phyloP scores from a whole-genome alignment of 2,797 vertebrate genomes.

The Acrocephalus scirpaceus region DNA sequence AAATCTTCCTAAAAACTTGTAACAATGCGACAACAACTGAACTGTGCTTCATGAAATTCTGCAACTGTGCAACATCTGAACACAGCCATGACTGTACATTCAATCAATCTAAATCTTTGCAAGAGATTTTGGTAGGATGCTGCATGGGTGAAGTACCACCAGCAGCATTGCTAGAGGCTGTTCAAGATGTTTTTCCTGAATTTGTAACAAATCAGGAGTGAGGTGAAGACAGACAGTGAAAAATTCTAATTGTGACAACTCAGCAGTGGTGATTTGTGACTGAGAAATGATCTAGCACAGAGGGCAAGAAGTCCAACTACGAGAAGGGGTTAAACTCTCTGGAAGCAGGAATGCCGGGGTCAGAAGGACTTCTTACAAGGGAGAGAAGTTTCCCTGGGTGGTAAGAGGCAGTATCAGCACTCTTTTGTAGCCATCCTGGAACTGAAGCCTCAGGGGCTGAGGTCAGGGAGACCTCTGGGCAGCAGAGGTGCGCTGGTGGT shows the following conservation, averaged over 20 bases:
- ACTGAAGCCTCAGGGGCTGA: neutral
- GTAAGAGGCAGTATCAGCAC: neutral
- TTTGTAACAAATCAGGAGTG: neutral
- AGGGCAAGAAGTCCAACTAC: neutral
- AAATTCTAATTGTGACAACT: neutral
- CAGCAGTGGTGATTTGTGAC: neutral
- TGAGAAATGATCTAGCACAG: neutral
- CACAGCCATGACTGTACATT: rapidly evolving
- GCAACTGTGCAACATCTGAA: neutral
- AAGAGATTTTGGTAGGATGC: neutral
- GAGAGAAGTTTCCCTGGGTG: neutral
- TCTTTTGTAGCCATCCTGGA: neutral
- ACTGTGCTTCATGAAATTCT: neutral
- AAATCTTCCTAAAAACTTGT: neutral
- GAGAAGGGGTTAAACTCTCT: neutral
- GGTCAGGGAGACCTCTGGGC: neutral
- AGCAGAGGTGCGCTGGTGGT: neutral
- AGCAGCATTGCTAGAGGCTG: neutral
- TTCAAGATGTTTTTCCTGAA: neutral
- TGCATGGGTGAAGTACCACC: neutral
- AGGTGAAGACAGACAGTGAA: neutral
- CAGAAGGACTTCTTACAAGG: neutral
- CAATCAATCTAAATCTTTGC: neutral
- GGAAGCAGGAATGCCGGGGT: neutral
- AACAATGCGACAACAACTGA: rapidly evolving